Evolutionary conservation across 2,888 invertebrate species (phyloP).

Genomic region (Conops quadrifasciatus): DNA sequence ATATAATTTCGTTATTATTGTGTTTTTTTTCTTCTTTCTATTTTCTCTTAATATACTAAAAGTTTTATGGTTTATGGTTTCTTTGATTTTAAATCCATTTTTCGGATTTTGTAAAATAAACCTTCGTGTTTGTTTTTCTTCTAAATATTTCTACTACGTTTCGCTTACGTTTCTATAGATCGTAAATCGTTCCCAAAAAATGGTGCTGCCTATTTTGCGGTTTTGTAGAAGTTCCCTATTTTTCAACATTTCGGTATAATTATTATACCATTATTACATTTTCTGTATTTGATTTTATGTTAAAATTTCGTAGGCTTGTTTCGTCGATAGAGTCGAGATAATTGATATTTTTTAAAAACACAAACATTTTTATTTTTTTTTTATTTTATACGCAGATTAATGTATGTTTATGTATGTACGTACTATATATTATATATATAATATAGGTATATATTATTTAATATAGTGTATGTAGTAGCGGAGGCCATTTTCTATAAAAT

Average conservation of each 20-base stretch:
- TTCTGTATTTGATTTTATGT: slow-evolving; percentile 6
- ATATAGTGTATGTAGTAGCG: slow-evolving; percentile 5
- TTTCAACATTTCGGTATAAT: slow-evolving; percentile 22
- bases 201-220: slow-evolving; percentile 33
- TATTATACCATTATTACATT: slow-evolving; percentile 5
- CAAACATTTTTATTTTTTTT: slow-evolving; percentile 16
- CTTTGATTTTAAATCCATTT: slow-evolving; percentile 26
- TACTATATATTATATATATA: too few relatives aligned
- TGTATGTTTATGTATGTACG: slow-evolving; percentile 14
- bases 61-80: slow-evolving; percentile 1
- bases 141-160: slow-evolving; percentile 28
- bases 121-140: slow-evolving; percentile 19
- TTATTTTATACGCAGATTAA: background rate
- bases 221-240: slow-evolving; percentile 45
- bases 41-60: background rate
- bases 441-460: slow-evolving; percentile 7
- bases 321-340: slow-evolving; percentile 4
- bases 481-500: background rate
- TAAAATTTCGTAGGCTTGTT: slow-evolving; percentile 26
- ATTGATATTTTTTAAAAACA: slow-evolving; percentile 15
- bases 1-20: background rate
- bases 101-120: slow-evolving; percentile 29
- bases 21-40: slow-evolving; percentile 18
- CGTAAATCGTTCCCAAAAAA: slow-evolving; percentile 35
- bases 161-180: slow-evolving; percentile 43